Evolutionary conservation across 1,140 invertebrate species (phyloP), one percentile per base, ranked within the genome.

Genomic region (Micrasema minimum): DNA sequence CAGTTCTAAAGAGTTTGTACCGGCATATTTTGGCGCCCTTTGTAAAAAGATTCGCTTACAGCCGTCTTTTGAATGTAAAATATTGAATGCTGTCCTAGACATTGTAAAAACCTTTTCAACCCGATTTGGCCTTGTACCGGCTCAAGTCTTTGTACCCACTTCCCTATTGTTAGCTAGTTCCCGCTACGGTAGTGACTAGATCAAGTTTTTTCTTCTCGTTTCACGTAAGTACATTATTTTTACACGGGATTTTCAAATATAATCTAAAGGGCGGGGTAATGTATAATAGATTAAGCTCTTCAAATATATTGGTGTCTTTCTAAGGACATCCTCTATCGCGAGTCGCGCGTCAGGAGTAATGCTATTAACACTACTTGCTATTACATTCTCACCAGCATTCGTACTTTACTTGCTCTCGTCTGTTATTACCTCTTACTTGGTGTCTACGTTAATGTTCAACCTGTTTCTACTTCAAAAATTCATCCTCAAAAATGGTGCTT

Each of bases 11-110:
- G 55, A 59, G 51, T 55, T 26, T 16, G 35, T 59, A 59, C 55
- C 37, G 37, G n/a, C 50, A 35, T 53, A 64, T 31, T 64, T 64
- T 64, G 59, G 59, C 43, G 59, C 43, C 59, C 35, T 64, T 48
- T 45, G 41, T 26, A 64, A 64, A 64, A 64, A 64, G 59, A 64
- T 64, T 64, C 59, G 59, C 59, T 64, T 46, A 31, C 59, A 46
- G 26, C 38, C 59, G 11, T 64, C 38, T 64, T 45, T 64, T 46
- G 41, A 64, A 64, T 64, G n/a, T 46, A 46, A 14, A 31, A 45
- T 46, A 22, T 62, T 46, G 59, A 62, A 62, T 46, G 43, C 43
- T 46, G 41, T 64, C 43, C 38, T 64, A 64, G 59, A 64, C 59
- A 26, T 64, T 46, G 43, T 41, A 37, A 46, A 41, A 64, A 64